Conservation (phyloP, 2,888 invertebrate genomes). For the Camponotus fellah region DNA sequence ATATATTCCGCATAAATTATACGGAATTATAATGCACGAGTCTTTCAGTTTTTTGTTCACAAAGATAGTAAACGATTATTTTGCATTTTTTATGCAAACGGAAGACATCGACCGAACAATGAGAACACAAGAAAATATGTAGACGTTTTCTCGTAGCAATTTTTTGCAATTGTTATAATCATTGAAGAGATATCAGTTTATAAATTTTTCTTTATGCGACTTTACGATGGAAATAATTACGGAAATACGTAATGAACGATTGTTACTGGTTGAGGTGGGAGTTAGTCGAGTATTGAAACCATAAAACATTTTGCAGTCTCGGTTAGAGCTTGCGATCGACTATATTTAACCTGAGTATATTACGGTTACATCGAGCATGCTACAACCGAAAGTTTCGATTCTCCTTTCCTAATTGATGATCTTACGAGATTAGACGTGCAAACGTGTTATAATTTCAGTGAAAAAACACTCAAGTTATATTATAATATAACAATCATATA, state of each 20-base stretch:
- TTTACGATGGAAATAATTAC: not conserved
- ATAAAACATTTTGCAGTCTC: constrained; percentile 4
- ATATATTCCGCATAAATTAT: no score
- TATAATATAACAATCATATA: not conserved
- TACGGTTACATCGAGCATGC: not conserved
- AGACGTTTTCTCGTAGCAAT: no score
- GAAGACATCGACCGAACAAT: not conserved
- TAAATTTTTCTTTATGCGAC: not conserved
- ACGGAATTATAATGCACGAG: no score
- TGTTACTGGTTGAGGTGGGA: not conserved
- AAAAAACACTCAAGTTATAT: not conserved
- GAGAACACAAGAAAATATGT: no score
- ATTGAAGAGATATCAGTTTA: not conserved
- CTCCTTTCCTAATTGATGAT: not conserved
- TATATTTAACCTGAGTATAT: no score
- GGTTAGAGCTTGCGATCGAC: not conserved
- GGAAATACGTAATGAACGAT: not conserved
- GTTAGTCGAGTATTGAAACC: not conserved
- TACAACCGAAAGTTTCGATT: not conserved
- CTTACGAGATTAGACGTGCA: not conserved
- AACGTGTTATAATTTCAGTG: not conserved
- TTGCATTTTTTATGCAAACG: constrained; percentile 42
- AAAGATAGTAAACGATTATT: not conserved
- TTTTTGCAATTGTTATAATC: constrained; percentile 8
- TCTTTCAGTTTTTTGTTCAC: no score